Percentiles rank a stretch among this genome's conserved stretches.
Evolutionary conservation across 2,113 vertebrate species (phyloP).

Genomic region (Microcebus lehilahytsara): DNA sequence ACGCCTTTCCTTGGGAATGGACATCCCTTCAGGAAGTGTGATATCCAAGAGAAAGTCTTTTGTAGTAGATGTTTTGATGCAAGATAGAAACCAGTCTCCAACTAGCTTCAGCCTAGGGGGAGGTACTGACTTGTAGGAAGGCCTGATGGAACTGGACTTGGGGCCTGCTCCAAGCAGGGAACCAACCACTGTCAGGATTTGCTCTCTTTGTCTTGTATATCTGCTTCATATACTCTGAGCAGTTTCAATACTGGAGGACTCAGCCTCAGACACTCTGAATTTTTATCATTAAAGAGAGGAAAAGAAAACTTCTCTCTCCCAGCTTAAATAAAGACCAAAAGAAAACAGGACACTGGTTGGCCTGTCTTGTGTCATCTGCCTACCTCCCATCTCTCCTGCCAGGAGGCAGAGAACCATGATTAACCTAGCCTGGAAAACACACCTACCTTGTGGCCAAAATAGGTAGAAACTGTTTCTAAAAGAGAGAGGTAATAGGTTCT

Average conservation of each 20-base stretch:
- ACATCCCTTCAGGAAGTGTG: neutral
- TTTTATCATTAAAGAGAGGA: neutral
- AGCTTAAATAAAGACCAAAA: neutral
- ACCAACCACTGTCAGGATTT: neutral
- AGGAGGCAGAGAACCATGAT: neutral
- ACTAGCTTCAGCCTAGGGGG: neutral
- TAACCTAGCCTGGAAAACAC: neutral
- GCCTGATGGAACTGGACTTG: neutral
- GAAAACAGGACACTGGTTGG: neutral
- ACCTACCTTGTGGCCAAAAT: neutral
- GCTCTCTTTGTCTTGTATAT: neutral
- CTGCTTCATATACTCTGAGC: neutral
- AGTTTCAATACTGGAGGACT: neutral
- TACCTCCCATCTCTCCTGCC: neutral
- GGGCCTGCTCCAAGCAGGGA: neutral
- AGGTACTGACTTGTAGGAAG: neutral
- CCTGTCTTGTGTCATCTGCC: neutral
- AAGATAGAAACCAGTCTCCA: neutral
- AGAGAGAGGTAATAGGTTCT: neutral
- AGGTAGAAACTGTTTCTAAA: neutral
- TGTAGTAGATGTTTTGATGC: neutral
- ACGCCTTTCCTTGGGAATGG: neutral
- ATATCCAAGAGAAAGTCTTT: neutral
- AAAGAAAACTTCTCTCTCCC: neutral
- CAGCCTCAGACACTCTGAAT: neutral